Percentiles rank a stretch among this genome's conserved stretches.
These are phyloP conservation scores for Anthophora plumipes DNA, from an alignment of 2,888 invertebrate species.

Conservation along the genomic window DNA sequence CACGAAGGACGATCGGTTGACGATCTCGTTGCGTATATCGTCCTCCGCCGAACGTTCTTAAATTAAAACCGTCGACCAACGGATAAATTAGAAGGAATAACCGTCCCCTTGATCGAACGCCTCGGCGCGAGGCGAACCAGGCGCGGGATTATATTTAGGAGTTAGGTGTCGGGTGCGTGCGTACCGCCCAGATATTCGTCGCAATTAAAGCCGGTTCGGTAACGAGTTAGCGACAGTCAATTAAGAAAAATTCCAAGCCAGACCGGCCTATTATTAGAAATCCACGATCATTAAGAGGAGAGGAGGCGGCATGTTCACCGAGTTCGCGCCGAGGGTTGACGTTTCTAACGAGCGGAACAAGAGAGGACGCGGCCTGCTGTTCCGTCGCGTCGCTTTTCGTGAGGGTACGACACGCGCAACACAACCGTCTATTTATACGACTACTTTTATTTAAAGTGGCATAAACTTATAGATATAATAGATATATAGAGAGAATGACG, in stretches of 20 bases:
- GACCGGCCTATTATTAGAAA: conserved; percentile 30
- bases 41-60: no score
- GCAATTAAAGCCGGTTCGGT: conserved; percentile 19
- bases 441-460: conserved; percentile 53
- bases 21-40: no score
- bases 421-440: conserved; percentile 53
- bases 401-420: background rate
- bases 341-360: conserved; percentile 37
- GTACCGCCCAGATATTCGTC: conserved; percentile 7
- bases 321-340: background rate
- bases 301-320: background rate
- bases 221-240: conserved; percentile 29
- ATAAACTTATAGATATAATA: conserved; percentile 59
- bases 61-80: background rate
- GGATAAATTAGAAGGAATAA: background rate
- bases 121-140: background rate
- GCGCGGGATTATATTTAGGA: conserved; percentile 26
- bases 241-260: conserved; percentile 30
- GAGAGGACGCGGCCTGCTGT: no score
- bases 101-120: background rate
- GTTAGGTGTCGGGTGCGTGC: background rate
- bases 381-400: conserved; percentile 19
- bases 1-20: no score
- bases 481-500: background rate
- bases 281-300: conserved; percentile 31